A percentile compares a stretch with the other conserved stretches of the same genome.
These are phyloP conservation scores for Fundulus diaphanus DNA, from an alignment of 2,797 vertebrate genomes.

Conservation along the genomic window DNA sequence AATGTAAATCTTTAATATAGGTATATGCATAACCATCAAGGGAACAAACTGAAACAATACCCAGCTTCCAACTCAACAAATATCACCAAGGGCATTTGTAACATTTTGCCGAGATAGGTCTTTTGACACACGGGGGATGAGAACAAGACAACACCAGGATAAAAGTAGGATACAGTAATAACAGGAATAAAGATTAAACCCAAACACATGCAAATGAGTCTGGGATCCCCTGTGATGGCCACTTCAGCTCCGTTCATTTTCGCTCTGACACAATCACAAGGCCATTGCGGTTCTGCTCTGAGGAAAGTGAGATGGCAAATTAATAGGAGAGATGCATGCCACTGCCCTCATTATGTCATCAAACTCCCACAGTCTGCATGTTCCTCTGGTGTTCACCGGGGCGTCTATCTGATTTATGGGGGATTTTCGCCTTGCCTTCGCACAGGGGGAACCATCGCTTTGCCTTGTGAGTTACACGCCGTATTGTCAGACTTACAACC, in stretches of 20 bases:
- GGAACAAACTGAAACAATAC: not conserved
- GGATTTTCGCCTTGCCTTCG: constrained; percentile 37
- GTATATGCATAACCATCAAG: not conserved
- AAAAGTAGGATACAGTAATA: not conserved
- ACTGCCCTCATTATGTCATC: constrained; percentile 78
- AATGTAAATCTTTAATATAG: no score
- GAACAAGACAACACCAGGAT: not conserved
- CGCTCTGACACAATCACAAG: not conserved
- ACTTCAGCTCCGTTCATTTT: constrained; percentile 37
- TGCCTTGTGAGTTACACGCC: constrained; percentile 60
- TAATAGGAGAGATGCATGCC: constrained; percentile 45
- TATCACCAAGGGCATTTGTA: not conserved
- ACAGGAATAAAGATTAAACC: not conserved
- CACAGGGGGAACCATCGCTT: constrained; percentile 63
- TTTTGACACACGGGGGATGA: not conserved
- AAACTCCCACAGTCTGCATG: constrained; percentile 54
- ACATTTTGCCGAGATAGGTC: not conserved
- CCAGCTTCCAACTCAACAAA: not conserved
- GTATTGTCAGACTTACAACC: constrained; percentile 60
- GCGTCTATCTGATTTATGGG: constrained; percentile 58
- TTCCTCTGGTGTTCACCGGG: constrained; percentile 60
- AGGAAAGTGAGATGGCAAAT: constrained; percentile 52
- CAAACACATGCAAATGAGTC: constrained; percentile 27
- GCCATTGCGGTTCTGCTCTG: constrained; percentile 21
- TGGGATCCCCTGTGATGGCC: constrained; percentile 46